Evolutionary conservation across 1,140 invertebrate species (phyloP).

Genomic region (Drosophila pseudoananassae): DNA sequence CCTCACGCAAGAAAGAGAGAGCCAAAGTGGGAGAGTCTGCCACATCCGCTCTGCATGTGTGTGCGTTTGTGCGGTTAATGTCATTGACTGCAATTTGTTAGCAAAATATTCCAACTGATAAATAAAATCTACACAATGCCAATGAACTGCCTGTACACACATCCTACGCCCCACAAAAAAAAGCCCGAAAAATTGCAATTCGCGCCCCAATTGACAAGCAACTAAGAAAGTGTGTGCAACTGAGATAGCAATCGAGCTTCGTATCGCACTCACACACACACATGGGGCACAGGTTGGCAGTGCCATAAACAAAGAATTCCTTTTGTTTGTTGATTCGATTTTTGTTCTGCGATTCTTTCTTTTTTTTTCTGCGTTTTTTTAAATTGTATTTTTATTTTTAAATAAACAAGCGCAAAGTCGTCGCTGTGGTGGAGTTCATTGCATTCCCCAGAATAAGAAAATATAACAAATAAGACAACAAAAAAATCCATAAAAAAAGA

Average conservation of each 20-base stretch:
- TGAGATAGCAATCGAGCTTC: conserved; percentile 20
- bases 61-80: conserved; percentile 45
- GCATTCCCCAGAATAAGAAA: conserved; percentile 58
- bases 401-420: conserved; percentile 73
- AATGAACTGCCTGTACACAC: conserved; percentile 55
- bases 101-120: conserved; percentile 81
- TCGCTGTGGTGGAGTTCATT: conserved; percentile 59
- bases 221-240: conserved; percentile 18
- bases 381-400: conserved; percentile 75
- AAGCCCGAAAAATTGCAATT: conserved; percentile 56
- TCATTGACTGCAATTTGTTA: conserved; percentile 83
- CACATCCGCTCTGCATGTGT: conserved; percentile 61
- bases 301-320: conserved; percentile 77
- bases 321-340: conserved; percentile 71
- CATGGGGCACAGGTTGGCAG: conserved; percentile 59
- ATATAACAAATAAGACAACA: conserved; percentile 46
- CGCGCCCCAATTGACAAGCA: conserved; percentile 61
- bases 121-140: conserved; percentile 76
- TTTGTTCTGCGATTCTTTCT: conserved; percentile 30
- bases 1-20: conserved; percentile 30
- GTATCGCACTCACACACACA: conserved; percentile 5
- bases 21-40: conserved; percentile 2
- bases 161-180: conserved; percentile 35
- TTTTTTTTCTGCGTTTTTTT: conserved; percentile 35
- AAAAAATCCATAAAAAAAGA: conserved; percentile 31